Base-by-base conservation (phyloP, 2,888 invertebrate genomes). In the Malthinus seriepunctatus region DNA sequence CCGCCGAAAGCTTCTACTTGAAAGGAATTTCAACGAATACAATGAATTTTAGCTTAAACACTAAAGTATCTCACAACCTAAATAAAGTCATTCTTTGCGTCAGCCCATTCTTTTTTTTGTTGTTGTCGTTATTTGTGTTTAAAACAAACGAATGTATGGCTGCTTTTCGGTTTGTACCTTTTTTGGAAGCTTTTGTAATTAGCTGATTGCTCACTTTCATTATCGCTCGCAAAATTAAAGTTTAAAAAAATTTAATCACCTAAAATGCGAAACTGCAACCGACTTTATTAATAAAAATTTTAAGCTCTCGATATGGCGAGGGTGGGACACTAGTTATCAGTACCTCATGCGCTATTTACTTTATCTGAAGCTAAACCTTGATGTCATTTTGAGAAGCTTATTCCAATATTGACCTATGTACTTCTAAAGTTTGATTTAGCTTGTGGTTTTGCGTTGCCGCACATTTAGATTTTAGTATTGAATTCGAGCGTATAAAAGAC, bases 391-490 rank as follows among this genome's bases (percentile, higher is more conserved):
- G 71, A 67, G 67, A 67, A 63, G 70, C 71, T 72, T 73, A 70
- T 72, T 73, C 71, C 72, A 75, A 75, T 75, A 75, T 74, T 74
- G 75, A 75, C 73, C 70, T 65, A 72, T 64, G 70, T 72, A 69
- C 70, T 74, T 69, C 62, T 60, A 62, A 66, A 67, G 65, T 66
- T 60, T 64, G 60, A 65, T 54, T 46, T 60, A 67, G 67, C 70
- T 69, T 62, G 69, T 69, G 67, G 69, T 69, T 70, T 69, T 68
- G 64, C 67, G 69, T 67, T 64, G 60, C 62, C 67, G 69, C 71
- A 64, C 60, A 52, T 61, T 39, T 58, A 62, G 66, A 66, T 70
- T 69, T 67, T 65, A 62, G 69, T 69, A 72, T 71, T 72, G 71
- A 70, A 70, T 69, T 68, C 69, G 62, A 64, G 59, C 63, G 66